A percentile compares a stretch with the other conserved stretches of the same genome.
These are phyloP conservation scores for Esperia sulphurella DNA, from an alignment of 2,888 invertebrate species.

Conservation along the genomic window DNA sequence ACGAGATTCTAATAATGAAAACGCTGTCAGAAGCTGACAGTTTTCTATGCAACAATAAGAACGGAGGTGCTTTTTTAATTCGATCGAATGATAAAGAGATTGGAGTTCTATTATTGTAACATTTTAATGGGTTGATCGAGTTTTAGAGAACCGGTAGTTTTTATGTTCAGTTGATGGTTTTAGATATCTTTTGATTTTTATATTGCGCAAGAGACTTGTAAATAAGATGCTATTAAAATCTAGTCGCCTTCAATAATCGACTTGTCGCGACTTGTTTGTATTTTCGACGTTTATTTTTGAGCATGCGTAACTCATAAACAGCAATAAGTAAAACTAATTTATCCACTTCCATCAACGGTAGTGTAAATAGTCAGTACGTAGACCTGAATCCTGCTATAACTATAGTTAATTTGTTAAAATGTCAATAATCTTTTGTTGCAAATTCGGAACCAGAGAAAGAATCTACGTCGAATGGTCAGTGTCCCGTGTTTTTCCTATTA, in stretches of 20 bases:
- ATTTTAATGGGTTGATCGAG: constrained; percentile 3
- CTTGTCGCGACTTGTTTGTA: constrained; percentile 1
- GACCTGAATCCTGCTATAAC: no score
- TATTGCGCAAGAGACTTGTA: constrained; percentile 5
- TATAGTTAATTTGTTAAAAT: no score
- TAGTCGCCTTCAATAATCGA: background rate
- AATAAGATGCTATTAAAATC: background rate
- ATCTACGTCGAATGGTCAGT: no score
- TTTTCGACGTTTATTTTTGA: constrained; percentile 1
- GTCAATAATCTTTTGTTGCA: no score
- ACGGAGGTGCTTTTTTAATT: constrained; percentile 8
- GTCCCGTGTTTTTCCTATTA: no score
- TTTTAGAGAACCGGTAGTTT: constrained; percentile 8
- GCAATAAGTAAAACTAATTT: no score
- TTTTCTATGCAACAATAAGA: constrained; percentile 5
- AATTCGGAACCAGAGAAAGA: no score
- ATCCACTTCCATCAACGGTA: no score
- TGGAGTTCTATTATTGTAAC: constrained; percentile 8
- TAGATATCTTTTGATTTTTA: constrained; percentile 4
- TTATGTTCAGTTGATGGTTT: background rate
- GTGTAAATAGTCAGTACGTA: no score
- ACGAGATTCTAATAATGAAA: constrained; percentile 1
- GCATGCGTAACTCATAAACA: no score
- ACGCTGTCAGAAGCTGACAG: background rate
- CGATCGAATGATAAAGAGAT: constrained; percentile 8